Conservation (phyloP, 2,113 vertebrate species). For the Sigmodon hispidus region DNA sequence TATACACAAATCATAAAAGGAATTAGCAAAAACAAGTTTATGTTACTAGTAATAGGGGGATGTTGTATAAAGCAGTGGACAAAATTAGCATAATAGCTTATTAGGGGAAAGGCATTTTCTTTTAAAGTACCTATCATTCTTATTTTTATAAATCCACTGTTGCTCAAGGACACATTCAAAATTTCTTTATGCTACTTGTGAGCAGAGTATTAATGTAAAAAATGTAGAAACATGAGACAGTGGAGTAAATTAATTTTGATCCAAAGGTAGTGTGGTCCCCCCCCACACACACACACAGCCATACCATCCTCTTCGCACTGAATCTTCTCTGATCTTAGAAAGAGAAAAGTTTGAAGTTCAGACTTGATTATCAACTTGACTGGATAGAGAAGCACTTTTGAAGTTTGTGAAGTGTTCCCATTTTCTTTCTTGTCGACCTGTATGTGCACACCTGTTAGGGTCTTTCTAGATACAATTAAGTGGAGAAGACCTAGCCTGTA, state of each 20-base stretch:
- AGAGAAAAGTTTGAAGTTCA: neutral
- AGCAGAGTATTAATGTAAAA: neutral
- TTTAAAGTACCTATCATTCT: conserved; percentile 23
- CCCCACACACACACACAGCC: neutral
- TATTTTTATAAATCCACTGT: neutral
- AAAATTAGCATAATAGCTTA: neutral
- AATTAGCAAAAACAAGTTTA: conserved; percentile 43
- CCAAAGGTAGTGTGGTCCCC: neutral
- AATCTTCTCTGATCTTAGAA: neutral
- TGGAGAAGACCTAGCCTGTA: neutral
- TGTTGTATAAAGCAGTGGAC: neutral
- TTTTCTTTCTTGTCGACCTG: neutral
- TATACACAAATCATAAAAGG: neutral
- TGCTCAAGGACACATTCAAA: neutral
- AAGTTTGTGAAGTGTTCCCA: neutral
- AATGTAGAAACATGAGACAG: neutral
- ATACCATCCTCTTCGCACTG: neutral
- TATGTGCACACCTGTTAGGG: neutral
- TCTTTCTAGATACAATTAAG: neutral
- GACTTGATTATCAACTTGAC: neutral
- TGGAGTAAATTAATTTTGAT: neutral
- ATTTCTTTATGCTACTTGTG: conserved; percentile 40
- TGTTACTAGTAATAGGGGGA: neutral
- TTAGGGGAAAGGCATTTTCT: conserved; percentile 25
- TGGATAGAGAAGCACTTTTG: neutral